Evolutionary conservation across 2,888 invertebrate species (phyloP).

Genomic region (Lasioglossum oenotherae): DNA sequence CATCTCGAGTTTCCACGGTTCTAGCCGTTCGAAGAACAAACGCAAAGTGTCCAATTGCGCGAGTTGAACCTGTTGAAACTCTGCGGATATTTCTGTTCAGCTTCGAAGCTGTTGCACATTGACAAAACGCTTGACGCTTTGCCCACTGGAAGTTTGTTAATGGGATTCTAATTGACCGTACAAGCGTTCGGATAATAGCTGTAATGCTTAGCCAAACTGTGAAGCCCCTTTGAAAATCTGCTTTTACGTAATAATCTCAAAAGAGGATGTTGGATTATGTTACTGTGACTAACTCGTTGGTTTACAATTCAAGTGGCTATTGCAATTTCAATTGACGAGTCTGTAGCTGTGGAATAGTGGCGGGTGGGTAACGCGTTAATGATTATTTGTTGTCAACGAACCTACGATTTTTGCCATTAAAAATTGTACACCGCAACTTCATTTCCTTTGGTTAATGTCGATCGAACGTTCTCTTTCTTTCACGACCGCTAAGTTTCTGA

Average conservation of each 20-base stretch:
- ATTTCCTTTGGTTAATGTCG: background rate
- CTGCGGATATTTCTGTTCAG: background rate
- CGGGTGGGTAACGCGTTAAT: background rate
- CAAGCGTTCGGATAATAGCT: background rate
- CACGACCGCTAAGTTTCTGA: background rate
- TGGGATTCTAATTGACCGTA: background rate
- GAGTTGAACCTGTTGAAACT: background rate
- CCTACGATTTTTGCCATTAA: background rate
- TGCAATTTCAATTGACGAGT: background rate
- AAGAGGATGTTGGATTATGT: background rate
- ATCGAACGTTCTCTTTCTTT: background rate
- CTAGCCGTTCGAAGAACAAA: background rate
- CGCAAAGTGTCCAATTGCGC: background rate
- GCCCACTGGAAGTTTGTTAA: background rate
- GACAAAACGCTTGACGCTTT: background rate
- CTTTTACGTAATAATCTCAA: background rate
- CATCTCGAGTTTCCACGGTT: background rate
- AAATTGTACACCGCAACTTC: background rate
- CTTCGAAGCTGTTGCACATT: background rate
- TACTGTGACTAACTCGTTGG: background rate
- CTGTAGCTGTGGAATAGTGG: background rate
- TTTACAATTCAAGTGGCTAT: background rate
- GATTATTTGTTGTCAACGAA: background rate
- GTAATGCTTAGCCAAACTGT: background rate
- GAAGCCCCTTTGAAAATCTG: background rate